Base-by-base conservation (phyloP, 2,888 invertebrate species). In the Rotaria magnacalcarata region DNA sequence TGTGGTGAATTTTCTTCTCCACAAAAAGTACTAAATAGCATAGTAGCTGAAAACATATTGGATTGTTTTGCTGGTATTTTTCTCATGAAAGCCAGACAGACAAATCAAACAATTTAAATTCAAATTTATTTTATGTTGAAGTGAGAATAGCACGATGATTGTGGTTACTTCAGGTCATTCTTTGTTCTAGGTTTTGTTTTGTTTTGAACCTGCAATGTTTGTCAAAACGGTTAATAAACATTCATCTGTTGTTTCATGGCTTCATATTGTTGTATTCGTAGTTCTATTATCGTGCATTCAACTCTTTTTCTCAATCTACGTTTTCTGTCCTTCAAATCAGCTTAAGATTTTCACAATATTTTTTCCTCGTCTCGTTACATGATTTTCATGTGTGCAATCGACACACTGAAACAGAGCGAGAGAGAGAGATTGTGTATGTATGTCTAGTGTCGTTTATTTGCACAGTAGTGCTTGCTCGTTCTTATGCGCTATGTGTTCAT, bases 301-400 rank as follows among this genome's bases (percentile, higher is more conserved):
- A 11, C 19, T 19, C 27, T 19, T 34, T 67, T 34, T 67, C 67
- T 34, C 16, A 14, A 34, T 19, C 34, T 14, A 1, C 56, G 8
- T 16, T 19, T 67, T 19, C 19, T 67, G 67, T 67, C 67, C 67
- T 67, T 67, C 67, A 34, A 67, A 41, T 67, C 34, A 19, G 34
- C 67, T 67, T 67, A 16, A 34, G 67, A 67, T 67, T 67, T 67
- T 67, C 67, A 67, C 67, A 67, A 52, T 60, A 34, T 67, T 67
- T 67, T 67, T 67, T 67, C 19, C 67, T 27, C 67, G 67, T 67
- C 14, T 16, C 67, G 1, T 67, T 41, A 34, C 19, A 67, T 34
- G 67, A 67, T 67, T 67, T 67, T 67, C 67, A 27, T 67, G 67
- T 67, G 34, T 67, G 27, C 67, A 67, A 41, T 34, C 34, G 67